Evolutionary conservation across 92 coral and sea anemone genomes (phyloP), one percentile per base, ranked within the genome.

Genomic region (Muricea muricata): DNA sequence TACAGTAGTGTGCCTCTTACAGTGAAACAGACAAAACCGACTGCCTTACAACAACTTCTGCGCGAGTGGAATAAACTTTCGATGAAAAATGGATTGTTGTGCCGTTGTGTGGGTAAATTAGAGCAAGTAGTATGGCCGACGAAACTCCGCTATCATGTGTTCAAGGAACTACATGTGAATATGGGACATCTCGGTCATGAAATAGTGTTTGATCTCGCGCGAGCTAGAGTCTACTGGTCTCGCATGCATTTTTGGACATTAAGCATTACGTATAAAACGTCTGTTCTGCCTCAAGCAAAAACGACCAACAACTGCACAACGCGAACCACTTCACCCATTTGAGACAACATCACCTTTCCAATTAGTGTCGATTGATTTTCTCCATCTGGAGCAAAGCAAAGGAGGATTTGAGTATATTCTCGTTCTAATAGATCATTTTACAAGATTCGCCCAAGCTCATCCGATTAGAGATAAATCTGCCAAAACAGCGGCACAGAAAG

Each of bases 131-230:
- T 75, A 13, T 52, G 80, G 80, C 80, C 80, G 50, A 4, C 5
- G 9, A 48, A 74, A 18, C 58, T 74, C 18, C 63, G 35, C 9
- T 47, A 48, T 18, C 41, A 48, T 47, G 80, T 74, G 21, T 74
- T 35, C 7, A 17, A 10, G 30, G 78, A 72, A 28, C 20, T 72
- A 15, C 80, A 47, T 74, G 80, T 21, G 18, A 29, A 74, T 13
- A 74, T 74, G 80, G 63, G 80, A 74, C 80, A 47, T 32, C 63
- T 74, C 37, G 80, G 80, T 24, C 80, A 74, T 41, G 80, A 74
- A 47, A 33, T 37, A 26, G 80, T 74, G 17, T 74, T 25, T 74
- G 63, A 74, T 26, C 37, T 74, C 9, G 80, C 35, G 2, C 63
- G 63, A 45, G 30, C 80, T 69, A 34, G 45, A 63, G 18, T 69